phyloP scores from a whole-genome alignment of 2,888 invertebrate species.

The Clivina fossor region DNA sequence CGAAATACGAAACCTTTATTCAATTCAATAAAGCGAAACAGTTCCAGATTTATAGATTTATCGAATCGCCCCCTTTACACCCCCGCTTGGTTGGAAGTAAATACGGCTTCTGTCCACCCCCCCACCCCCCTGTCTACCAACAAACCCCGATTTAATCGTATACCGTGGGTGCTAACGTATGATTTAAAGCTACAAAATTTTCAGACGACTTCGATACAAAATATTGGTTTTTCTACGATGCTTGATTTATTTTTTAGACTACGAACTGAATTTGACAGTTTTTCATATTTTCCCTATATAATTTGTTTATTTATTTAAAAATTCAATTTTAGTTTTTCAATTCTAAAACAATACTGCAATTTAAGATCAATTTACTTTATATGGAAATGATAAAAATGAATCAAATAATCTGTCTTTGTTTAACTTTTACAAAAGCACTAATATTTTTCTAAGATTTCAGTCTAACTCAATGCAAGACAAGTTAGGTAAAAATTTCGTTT shows the following conservation, averaged over 20 bases:
- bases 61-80: conserved; percentile 13
- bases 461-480: no score
- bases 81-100: neutral
- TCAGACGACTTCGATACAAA: neutral
- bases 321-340: no score
- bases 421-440: no score
- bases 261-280: neutral
- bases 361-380: no score
- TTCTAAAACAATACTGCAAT: no score
- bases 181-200: conserved; percentile 6
- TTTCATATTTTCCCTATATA: no score
- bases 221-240: conserved; percentile 8
- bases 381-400: no score
- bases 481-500: no score
- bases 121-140: no score
- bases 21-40: conserved; percentile 29
- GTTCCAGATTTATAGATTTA: conserved; percentile 29
- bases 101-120: conserved; percentile 2
- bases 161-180: conserved; percentile 4
- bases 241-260: neutral
- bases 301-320: no score
- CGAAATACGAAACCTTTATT: conserved; percentile 26
- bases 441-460: no score
- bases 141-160: conserved; percentile 6
- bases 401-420: no score